Evolutionary conservation across 1,140 invertebrate species (phyloP), one percentile per base, ranked within the genome.

Genomic region (Lanistes nyassanus): DNA sequence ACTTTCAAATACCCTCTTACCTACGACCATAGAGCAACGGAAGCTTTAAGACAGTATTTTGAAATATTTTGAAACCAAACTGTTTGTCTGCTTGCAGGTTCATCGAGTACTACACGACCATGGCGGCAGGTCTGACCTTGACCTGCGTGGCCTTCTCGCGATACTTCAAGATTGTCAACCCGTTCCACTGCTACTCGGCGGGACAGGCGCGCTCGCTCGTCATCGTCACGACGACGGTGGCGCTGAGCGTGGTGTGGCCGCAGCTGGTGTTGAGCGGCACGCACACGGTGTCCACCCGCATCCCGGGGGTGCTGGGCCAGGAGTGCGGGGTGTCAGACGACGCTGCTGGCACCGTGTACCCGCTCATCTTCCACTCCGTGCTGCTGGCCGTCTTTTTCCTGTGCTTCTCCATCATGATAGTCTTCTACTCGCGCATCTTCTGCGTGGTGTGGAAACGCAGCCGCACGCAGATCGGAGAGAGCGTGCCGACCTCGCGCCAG

Each of bases 81-180:
- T 23, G 11, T 60, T 0, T 60, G 23, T 60, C 29, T 31, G 29
- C n/a, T 3, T 6, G 19, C 34, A 64, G 76, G 19, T 77, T 73
- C 60, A 36, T 74, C 62, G 71, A 56, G 13, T 72, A 51, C 62
- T 65, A 37, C 26, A 71, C 69, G 11, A 66, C 68, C 4, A 51
- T 73, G 58, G 69, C 68, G 3, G 68, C 76, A 7, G 71, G 58
- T 13, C 70, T 73, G 51, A 77, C 56, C 34, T 64, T 77, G 60
- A 65, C 70, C 53, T 68, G 65, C 36, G 71, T 74, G 60, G 76
- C 76, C 39, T 74, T 77, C 65, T 65, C 60, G 0, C 64, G 77
- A 11, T 76, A 67, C 69, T 76, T 67, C 70, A 75, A 79, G 62
- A 74, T 76, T 39, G 53, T 60, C 69, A 62, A 76, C 34, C 71